Evolutionary conservation across 2,888 invertebrate genomes (phyloP), one percentile per base, ranked within the genome.

Genomic region (Latrodectus elegans): DNA sequence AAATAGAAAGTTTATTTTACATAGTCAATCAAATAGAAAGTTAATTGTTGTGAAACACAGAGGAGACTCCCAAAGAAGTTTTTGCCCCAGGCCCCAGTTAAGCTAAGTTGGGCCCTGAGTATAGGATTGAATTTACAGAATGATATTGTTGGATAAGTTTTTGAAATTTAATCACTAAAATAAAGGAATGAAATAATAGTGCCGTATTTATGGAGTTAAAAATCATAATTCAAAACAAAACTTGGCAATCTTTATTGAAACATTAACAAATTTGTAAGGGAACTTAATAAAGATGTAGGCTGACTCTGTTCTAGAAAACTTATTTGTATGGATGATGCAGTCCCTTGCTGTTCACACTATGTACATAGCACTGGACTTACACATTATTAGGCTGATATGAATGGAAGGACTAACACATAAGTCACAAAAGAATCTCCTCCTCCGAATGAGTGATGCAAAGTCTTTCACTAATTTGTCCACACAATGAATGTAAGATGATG

Each of bases 291-390:
- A 65, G 76, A 78, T 78, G 65, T 38, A 51, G 88, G 75, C 26
- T 88, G 88, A 88, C 88, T 88, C 52, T 65, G 74, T 74, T 88
- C 88, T 76, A 84, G 79, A 88, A 88, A 88, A 88, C 82, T 78
- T 82, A 81, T 76, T 74, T 73, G 51, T 77, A 77, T 82, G 76
- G 68, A 73, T 26, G 67, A 81, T 52, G 81, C 84, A 76, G 75
- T 83, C 75, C 76, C 65, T 65, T 88, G 79, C 83, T 82, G 74
- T 88, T 74, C 75, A 75, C 75, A 84, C 71, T 88, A 88, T 88
- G 76, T 88, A 88, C 88, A 88, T 64, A 88, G 88, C 84, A 88
- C 71, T 88, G 88, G 83, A 88, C 88, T 88, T 88, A 78, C 83
- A 83, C 88, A 83, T 71, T 83, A 72, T 79, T 77, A 84, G 75